These are phyloP conservation scores for Gymnocheta viridis DNA, from an alignment of 2,888 invertebrate species.

Conservation along the genomic window DNA sequence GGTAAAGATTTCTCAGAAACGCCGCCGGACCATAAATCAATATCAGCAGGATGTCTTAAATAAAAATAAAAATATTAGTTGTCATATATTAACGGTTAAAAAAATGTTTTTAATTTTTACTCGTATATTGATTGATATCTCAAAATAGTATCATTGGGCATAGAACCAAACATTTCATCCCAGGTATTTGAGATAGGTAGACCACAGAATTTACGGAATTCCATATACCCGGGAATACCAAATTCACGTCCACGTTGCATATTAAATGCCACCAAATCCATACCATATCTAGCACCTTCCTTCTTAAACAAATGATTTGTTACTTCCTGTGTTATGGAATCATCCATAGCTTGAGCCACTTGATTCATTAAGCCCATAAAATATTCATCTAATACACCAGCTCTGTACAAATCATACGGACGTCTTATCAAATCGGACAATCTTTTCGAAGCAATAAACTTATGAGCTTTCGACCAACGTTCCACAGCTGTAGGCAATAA, in stretches of 20 bases:
- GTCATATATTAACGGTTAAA: neutral
- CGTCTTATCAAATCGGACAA: constrained; percentile 93
- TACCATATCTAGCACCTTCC: constrained; percentile 87
- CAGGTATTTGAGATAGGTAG: constrained; percentile 88
- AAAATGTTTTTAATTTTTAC: constrained; percentile 81
- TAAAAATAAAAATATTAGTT: neutral
- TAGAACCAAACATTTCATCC: constrained; percentile 91
- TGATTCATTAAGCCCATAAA: constrained; percentile 96
- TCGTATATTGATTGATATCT: constrained; percentile 93
- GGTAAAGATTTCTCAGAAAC: constrained; percentile 94
- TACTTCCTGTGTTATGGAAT: constrained; percentile 94
- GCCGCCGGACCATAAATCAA: constrained; percentile 97
- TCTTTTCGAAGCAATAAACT: constrained; percentile 95
- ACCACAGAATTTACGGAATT: constrained; percentile 95
- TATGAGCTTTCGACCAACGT: constrained; percentile 96
- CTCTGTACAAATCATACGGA: constrained; percentile 94
- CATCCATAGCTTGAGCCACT: constrained; percentile 97
- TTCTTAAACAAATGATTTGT: constrained; percentile 96
- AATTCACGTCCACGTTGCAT: constrained; percentile 96
- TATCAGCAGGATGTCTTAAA: constrained; percentile 91
- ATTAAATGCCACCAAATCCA: constrained; percentile 95
- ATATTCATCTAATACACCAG: constrained; percentile 95
- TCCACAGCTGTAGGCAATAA: constrained; percentile 94
- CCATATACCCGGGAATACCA: constrained; percentile 95
- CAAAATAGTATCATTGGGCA: constrained; percentile 93